phyloP scores from a whole-genome alignment of 1,140 invertebrate species.

The Solen grandis region DNA sequence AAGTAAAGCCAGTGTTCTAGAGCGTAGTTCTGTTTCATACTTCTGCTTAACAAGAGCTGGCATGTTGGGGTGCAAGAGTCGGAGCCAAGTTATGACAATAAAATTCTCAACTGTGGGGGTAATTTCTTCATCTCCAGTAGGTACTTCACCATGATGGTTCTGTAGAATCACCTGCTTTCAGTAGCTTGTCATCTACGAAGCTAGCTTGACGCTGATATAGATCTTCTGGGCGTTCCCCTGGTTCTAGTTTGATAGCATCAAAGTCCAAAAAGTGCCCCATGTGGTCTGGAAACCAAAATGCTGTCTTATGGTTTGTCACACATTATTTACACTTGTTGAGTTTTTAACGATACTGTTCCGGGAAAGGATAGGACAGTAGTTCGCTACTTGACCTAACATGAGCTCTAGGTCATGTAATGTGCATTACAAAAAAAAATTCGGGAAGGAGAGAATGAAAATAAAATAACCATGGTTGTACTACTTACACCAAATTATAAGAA shows the following conservation, averaged over 20 bases:
- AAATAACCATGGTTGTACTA: no score
- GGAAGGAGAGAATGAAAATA: no score
- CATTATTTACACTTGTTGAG: constrained; percentile 59
- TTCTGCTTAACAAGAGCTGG: constrained; percentile 64
- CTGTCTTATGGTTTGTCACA: constrained; percentile 58
- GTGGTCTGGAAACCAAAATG: constrained; percentile 61
- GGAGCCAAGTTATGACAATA: constrained; percentile 62
- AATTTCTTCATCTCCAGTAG: constrained; percentile 58
- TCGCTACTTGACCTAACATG: constrained; percentile 62
- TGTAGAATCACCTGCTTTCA: constrained; percentile 27
- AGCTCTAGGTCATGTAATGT: no score
- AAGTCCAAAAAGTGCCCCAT: constrained; percentile 56
- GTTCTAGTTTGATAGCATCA: constrained; percentile 48
- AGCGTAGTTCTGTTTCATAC: no score
- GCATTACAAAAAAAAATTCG: no score
- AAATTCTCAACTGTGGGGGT: constrained; percentile 63
- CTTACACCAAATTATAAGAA: no score
- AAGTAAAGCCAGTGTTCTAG: not conserved
- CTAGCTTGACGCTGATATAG: constrained; percentile 53
- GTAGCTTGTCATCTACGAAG: constrained; percentile 59
- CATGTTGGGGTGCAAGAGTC: constrained; percentile 56
- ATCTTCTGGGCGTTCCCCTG: constrained; percentile 58
- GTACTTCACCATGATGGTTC: constrained; percentile 44
- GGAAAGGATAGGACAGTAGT: constrained; percentile 55
- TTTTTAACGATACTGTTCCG: constrained; percentile 48